phyloP scores from a whole-genome alignment of 2,113 vertebrate species.

The Leptodactylus fuscus region DNA sequence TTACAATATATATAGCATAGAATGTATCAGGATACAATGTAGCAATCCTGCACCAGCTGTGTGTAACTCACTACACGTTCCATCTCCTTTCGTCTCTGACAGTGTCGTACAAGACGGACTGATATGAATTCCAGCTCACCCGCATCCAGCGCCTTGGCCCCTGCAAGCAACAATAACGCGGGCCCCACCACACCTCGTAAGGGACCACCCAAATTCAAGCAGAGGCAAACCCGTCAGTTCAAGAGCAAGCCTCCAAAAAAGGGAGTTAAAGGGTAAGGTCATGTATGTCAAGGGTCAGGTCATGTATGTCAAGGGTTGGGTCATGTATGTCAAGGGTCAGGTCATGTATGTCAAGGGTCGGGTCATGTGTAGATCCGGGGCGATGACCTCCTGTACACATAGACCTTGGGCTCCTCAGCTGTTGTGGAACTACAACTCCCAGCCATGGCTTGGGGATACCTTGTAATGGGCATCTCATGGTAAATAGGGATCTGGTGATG shows the following conservation, averaged over 20 bases:
- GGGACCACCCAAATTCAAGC: conserved; percentile 97
- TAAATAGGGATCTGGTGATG: too few species aligned
- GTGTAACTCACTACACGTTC: not conserved
- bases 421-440: not conserved
- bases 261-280: conserved; percentile 90
- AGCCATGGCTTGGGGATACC: too few species aligned
- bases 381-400: not conserved
- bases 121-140: conserved; percentile 77
- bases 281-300: not conserved
- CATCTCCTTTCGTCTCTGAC: conserved; percentile 54
- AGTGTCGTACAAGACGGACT: not conserved
- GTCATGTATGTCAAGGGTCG: too few species aligned
- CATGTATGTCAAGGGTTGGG: too few species aligned
- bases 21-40: not conserved
- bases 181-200: conserved; percentile 91
- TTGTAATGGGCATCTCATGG: too few species aligned
- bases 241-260: conserved; percentile 98
- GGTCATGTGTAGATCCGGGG: not conserved
- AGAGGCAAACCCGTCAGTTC: conserved; percentile 93
- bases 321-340: too few species aligned
- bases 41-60: not conserved
- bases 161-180: conserved; percentile 22
- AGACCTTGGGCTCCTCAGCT: too few species aligned
- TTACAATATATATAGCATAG: too few species aligned
- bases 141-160: conserved; percentile 77